Percentiles rank a stretch among this genome's conserved stretches.
Evolutionary conservation across 2,113 vertebrate species (phyloP).

Genomic region (Xenus cinereus): DNA sequence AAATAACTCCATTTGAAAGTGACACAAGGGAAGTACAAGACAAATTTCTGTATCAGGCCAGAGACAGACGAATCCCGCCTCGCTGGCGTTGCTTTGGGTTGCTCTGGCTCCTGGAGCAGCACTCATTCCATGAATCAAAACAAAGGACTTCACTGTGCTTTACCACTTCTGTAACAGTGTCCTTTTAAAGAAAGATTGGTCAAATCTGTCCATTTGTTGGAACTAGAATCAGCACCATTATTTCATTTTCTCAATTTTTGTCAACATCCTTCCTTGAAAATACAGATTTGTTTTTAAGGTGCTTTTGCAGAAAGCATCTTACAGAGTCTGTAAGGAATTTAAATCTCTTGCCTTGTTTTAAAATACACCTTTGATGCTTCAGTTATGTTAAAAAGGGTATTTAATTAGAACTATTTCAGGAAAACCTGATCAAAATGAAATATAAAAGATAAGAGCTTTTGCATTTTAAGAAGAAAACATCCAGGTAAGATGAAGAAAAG

Average conservation of each 20-base stretch:
- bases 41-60: neutral
- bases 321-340: neutral
- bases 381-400: neutral
- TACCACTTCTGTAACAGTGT: neutral
- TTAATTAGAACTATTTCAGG: constrained; percentile 25
- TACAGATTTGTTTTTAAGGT: neutral
- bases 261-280: neutral
- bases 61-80: neutral
- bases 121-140: neutral
- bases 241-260: neutral
- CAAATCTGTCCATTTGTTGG: neutral
- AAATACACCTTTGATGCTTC: neutral
- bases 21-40: neutral
- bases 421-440: constrained; percentile 21
- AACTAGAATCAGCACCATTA: neutral
- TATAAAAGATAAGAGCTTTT: neutral
- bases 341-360: neutral
- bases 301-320: neutral
- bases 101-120: neutral
- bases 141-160: neutral
- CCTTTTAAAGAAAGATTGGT: neutral
- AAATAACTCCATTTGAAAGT: neutral
- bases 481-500: neutral
- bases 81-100: neutral
- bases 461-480: neutral